A percentile compares a stretch with the other conserved stretches of the same genome.
These are phyloP conservation scores for Temnothorax unifasciatus DNA, from an alignment of 2,888 invertebrate species.

Conservation along the genomic window DNA sequence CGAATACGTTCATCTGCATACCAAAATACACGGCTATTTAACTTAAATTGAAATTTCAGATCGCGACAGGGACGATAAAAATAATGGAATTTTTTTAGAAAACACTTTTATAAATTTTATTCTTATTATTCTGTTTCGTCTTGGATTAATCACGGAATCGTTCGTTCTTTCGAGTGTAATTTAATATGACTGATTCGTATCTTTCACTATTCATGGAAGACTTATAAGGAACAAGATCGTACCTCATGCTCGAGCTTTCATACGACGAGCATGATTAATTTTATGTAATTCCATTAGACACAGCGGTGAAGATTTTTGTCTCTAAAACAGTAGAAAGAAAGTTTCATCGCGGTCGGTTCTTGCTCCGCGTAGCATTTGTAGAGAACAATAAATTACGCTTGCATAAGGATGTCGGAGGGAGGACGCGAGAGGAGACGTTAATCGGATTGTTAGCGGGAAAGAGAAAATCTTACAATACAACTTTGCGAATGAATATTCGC, in stretches of 20 bases:
- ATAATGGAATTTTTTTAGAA: conserved; percentile 35
- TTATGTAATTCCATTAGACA: conserved; percentile 30
- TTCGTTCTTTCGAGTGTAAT: conserved; percentile 21
- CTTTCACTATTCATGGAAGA: conserved; percentile 18
- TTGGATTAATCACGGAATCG: conserved; percentile 26
- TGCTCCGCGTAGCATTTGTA: conserved; percentile 36
- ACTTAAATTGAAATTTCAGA: conserved; percentile 52
- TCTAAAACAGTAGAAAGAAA: conserved; percentile 62
- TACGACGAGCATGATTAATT: conserved; percentile 46
- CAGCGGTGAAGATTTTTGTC: conserved; percentile 63
- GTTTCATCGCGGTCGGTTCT: conserved; percentile 57
- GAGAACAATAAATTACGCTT: conserved; percentile 75
- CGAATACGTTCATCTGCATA: conserved; percentile 49
- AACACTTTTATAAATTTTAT: conserved; percentile 32
- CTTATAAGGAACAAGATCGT: conserved; percentile 30
- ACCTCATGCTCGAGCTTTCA: conserved; percentile 6
- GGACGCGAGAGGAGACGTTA: conserved; percentile 56
- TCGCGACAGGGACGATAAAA: conserved; percentile 16
- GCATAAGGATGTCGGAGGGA: conserved; percentile 37
- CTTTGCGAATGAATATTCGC: conserved; percentile 52
- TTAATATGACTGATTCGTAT: conserved; percentile 42
- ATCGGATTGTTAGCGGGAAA: conserved; percentile 71
- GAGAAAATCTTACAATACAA: conserved; percentile 67
- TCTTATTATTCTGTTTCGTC: background rate
- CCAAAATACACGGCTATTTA: conserved; percentile 52